phyloP scores from a whole-genome alignment of 2,888 invertebrate genomes.

The Scrobipalpa costella region DNA sequence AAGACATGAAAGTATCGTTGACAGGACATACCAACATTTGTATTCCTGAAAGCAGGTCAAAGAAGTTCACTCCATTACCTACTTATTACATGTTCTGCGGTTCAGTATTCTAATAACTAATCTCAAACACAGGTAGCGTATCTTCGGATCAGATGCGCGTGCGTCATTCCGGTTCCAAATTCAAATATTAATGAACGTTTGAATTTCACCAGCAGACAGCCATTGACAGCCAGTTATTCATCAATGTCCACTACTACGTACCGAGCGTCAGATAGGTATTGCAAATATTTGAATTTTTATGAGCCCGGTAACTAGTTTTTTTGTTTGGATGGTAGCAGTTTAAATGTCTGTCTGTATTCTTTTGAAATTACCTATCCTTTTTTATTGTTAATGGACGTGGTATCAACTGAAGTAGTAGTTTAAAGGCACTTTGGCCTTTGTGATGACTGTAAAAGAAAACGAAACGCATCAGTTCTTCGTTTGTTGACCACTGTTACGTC shows the following conservation, averaged over 20 bases:
- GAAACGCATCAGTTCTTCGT: too few species aligned
- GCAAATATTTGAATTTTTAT: slow-evolving; percentile 64
- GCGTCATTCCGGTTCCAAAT: slow-evolving; percentile 54
- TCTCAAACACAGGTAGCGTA: slow-evolving; percentile 71
- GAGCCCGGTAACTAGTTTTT: slow-evolving; percentile 1
- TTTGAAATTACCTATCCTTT: neutral
- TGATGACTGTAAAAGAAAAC: too few species aligned
- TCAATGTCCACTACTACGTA: slow-evolving; percentile 62
- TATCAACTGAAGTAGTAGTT: too few species aligned
- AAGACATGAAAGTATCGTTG: too few species aligned
- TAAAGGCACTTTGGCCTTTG: too few species aligned
- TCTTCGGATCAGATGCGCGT: slow-evolving; percentile 61
- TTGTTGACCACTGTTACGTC: too few species aligned
- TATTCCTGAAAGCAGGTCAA: too few species aligned
- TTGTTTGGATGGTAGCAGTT: neutral
- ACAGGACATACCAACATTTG: too few species aligned
- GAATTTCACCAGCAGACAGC: slow-evolving; percentile 62
- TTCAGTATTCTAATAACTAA: too few species aligned
- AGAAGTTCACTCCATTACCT: too few species aligned
- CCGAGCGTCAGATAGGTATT: slow-evolving; percentile 47
- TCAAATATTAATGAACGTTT: slow-evolving; percentile 63
- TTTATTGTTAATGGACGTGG: too few species aligned
- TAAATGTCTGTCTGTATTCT: slow-evolving; percentile 27
- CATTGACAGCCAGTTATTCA: slow-evolving; percentile 72
- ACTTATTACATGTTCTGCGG: too few species aligned